A percentile compares a stretch with the other conserved stretches of the same genome.
Evolutionary conservation across 2,888 invertebrate genomes (phyloP).

Genomic region (Erebia aethiops): DNA sequence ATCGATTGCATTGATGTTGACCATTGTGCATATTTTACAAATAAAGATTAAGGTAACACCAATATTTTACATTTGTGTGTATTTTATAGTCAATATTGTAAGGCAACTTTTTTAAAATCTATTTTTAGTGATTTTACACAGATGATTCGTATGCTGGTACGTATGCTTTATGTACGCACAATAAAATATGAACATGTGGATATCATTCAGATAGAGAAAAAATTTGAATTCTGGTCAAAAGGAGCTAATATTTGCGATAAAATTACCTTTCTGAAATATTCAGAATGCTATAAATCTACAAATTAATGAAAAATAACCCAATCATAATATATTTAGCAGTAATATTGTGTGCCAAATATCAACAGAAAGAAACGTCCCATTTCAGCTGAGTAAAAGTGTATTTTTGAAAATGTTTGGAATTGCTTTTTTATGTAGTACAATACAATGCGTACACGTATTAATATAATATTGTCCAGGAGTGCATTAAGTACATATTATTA

Average conservation of each 20-base stretch:
- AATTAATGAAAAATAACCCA: not conserved
- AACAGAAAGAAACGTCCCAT: conserved; percentile 58
- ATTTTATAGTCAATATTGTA: conserved; percentile 26
- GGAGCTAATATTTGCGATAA: not conserved
- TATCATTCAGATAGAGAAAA: conserved; percentile 1
- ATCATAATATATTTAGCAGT: conserved; percentile 50
- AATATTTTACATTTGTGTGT: conserved; percentile 19
- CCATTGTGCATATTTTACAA: conserved; percentile 7
- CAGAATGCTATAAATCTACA: conserved; percentile 22
- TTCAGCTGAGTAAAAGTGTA: conserved; percentile 43
- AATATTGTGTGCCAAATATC: conserved; percentile 67
- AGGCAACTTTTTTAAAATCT: conserved; percentile 42
- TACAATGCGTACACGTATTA: not conserved
- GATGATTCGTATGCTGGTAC: too few species aligned
- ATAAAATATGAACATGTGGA: not conserved
- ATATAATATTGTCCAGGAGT: conserved; percentile 1
- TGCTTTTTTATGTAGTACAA: conserved; percentile 27
- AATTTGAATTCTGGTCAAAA: conserved; percentile 17
- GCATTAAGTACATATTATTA: conserved; percentile 15
- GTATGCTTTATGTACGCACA: too few species aligned
- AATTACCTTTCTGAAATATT: not conserved
- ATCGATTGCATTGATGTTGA: conserved; percentile 6
- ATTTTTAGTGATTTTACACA: conserved; percentile 24
- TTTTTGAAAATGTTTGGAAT: conserved; percentile 18
- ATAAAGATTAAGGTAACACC: conserved; percentile 27